Conservation (phyloP, 2,797 vertebrate species). For the Falco novaeseelandiae region DNA sequence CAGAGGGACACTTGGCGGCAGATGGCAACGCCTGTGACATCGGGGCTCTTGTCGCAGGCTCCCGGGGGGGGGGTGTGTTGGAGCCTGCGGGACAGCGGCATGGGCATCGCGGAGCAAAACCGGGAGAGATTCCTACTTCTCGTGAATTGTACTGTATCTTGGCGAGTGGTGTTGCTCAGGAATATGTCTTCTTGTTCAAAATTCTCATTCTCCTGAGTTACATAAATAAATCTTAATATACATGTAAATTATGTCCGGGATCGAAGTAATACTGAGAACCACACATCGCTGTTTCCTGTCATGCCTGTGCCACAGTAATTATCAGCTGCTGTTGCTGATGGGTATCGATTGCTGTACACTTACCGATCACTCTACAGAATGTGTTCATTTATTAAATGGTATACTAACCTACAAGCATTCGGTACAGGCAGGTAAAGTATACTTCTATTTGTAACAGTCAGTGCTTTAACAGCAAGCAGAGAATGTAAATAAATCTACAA, state of each 20-base stretch:
- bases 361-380: not conserved
- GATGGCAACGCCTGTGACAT: too few species aligned
- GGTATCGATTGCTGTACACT: not conserved
- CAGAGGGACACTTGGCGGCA: fast-evolving
- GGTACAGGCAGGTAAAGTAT: not conserved
- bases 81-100: not conserved
- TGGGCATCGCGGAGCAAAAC: not conserved
- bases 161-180: not conserved
- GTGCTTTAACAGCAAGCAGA: not conserved
- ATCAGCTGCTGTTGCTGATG: not conserved
- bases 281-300: not conserved
- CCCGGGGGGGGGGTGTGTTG: too few species aligned
- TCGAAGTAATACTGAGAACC: not conserved
- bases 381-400: not conserved
- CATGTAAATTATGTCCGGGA: not conserved
- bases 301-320: not conserved
- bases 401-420: not conserved
- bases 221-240: not conserved
- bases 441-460: not conserved
- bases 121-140: not conserved
- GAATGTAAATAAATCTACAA: not conserved
- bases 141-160: not conserved
- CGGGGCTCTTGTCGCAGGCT: too few species aligned
- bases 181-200: not conserved
- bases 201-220: not conserved